phyloP scores from a whole-genome alignment of 2,888 invertebrate genomes.

The Lasioglossum morio region DNA sequence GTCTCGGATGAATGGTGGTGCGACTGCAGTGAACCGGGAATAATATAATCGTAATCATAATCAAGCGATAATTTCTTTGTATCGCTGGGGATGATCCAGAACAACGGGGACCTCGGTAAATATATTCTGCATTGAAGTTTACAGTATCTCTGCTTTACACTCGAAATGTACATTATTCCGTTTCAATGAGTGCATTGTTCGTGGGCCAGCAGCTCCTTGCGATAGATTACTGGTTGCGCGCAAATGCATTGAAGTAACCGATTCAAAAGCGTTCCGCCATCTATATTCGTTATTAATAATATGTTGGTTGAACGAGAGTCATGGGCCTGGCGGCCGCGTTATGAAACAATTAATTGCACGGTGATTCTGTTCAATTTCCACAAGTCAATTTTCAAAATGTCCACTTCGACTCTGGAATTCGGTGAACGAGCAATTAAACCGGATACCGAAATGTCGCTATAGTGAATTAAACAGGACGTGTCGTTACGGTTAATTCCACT shows the following conservation, averaged over 20 bases:
- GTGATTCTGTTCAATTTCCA: background rate
- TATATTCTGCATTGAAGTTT: conserved; percentile 32
- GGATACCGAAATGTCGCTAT: background rate
- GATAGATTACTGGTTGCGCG: conserved; percentile 36
- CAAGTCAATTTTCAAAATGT: conserved; percentile 3
- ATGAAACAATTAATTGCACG: conserved; percentile 23
- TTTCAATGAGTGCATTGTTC: conserved; percentile 45
- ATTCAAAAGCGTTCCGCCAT: conserved; percentile 30
- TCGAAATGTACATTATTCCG: conserved; percentile 53
- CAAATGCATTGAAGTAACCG: conserved; percentile 44
- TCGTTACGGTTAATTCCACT: background rate
- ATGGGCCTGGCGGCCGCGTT: background rate
- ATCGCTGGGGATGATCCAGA: conserved; percentile 14
- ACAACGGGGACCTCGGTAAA: conserved; percentile 35
- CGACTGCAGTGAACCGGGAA: background rate
- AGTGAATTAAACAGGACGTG: background rate
- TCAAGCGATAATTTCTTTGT: conserved; percentile 50
- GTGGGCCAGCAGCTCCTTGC: conserved; percentile 25
- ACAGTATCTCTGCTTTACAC: conserved; percentile 55
- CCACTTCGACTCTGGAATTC: background rate
- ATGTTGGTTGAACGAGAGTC: conserved; percentile 17
- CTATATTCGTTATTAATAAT: conserved; percentile 8
- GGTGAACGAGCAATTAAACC: background rate
- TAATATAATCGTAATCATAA: conserved; percentile 14
- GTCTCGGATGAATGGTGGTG: background rate